Evolutionary conservation across 1,140 invertebrate species (phyloP), one percentile per base, ranked within the genome.

Genomic region (Drosophila chauvacae): DNA sequence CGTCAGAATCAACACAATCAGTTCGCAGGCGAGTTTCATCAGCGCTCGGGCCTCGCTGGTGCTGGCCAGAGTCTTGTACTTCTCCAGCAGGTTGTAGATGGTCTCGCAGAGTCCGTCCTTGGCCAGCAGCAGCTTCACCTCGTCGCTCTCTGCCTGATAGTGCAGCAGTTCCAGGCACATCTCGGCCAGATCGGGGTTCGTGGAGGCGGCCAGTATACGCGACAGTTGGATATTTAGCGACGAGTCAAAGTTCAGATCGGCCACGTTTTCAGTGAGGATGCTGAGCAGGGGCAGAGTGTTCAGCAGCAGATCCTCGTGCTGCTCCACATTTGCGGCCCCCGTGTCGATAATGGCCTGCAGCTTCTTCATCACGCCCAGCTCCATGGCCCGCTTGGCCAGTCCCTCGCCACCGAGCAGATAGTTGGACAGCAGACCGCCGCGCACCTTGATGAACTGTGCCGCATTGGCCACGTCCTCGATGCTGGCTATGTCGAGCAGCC

Each of bases 11-110:
- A 97, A 94, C 23, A 97, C 95, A 57, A 98, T 95, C 1, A 98
- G 94, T 93, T 98, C 97, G 90, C 97, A 97, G 48, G 97, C 96
- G 82, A 96, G 94, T 93, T 97, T 97, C 90, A 97, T 94, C 3
- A 96, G 93, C 7, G 95, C 95, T 70, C 95, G 94, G 30, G 95
- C 95, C 70, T 97, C 96, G 76, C 95, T 95, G 59, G 94, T 94
- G 55, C 94, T 93, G n/a, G 94, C 93, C 48, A 94, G 84, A 3
- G 93, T 91, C 80, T 95, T 93, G 85, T 97, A 95, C 84, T 96
- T 95, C 83, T 97, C 96, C 28, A 98, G 93, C 9, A 97, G 93
- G 69, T 94, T 93, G 84, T 96, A 95, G 9, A 98, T 94, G 47
- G 96, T 93, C 86, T 97, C 95, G 78, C 96, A 96, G 4, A 97